A percentile compares a stretch with the other conserved stretches of the same genome.
These are phyloP conservation scores for Catharus bicknelli DNA, from an alignment of 2,113 vertebrate genomes.

Conservation along the genomic window DNA sequence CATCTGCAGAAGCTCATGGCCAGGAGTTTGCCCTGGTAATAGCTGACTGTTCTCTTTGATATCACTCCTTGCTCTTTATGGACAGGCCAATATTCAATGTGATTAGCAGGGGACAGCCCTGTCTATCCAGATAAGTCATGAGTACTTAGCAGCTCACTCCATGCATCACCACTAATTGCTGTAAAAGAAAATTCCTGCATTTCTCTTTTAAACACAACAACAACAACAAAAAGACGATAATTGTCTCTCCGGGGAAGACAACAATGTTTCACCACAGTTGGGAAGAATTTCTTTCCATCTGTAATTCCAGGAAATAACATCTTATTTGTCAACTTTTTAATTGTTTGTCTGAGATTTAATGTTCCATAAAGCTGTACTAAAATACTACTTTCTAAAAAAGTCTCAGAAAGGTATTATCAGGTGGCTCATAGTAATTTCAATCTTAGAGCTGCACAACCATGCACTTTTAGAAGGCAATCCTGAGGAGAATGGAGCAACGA, in stretches of 20 bases:
- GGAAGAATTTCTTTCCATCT: background rate
- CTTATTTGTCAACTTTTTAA: background rate
- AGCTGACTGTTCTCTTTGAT: constrained; percentile 79
- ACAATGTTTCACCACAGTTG: background rate
- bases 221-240: background rate
- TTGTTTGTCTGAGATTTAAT: background rate
- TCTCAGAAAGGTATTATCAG: background rate
- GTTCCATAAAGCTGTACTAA: background rate
- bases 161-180: constrained; percentile 63
- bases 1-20: constrained; percentile 61
- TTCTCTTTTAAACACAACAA: constrained; percentile 1
- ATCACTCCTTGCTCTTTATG: constrained; percentile 67
- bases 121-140: constrained; percentile 74
- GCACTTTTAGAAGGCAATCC: background rate
- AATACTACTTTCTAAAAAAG: background rate
- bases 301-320: background rate
- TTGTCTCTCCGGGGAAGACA: constrained; percentile 30
- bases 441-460: background rate
- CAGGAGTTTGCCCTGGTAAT: constrained; percentile 72
- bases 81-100: constrained; percentile 75
- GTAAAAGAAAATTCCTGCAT: constrained; percentile 49
- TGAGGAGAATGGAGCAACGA: background rate
- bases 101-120: constrained; percentile 76
- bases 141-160: constrained; percentile 63
- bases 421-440: background rate